phyloP scores from a whole-genome alignment of 1,140 invertebrate species.

The Brachystomella parvula region DNA sequence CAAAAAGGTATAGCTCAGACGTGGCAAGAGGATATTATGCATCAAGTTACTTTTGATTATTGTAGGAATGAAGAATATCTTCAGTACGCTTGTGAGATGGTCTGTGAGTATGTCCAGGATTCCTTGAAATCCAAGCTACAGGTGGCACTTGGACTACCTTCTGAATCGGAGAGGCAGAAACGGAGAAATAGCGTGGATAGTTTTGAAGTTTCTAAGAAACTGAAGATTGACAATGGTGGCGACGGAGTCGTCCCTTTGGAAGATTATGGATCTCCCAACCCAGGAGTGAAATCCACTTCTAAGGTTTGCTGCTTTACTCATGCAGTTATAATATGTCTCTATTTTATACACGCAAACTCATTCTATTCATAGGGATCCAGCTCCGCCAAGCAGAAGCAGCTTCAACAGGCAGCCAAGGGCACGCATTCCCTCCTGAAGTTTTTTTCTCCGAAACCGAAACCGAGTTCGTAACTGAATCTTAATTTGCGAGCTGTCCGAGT shows the following conservation, averaged over 20 bases:
- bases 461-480: background rate
- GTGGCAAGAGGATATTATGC: no score
- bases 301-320: slow-evolving; percentile 6
- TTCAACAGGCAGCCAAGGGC: slow-evolving; percentile 22
- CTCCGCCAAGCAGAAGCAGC: slow-evolving; percentile 13
- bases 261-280: slow-evolving; percentile 19
- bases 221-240: background rate
- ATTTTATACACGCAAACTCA: background rate
- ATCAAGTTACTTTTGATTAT: background rate
- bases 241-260: slow-evolving; percentile 9
- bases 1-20: slow-evolving; percentile 2
- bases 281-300: background rate
- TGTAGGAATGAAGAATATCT: slow-evolving; percentile 6
- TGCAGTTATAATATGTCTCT: background rate
- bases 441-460: slow-evolving; percentile 11
- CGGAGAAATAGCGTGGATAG: background rate
- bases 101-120: slow-evolving; percentile 18
- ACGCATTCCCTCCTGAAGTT: slow-evolving; percentile 23
- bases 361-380: background rate
- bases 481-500: no score
- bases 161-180: background rate
- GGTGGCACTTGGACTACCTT: slow-evolving; percentile 1
- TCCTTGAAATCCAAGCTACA: slow-evolving; percentile 7
- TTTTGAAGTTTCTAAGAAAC: background rate
- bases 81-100: slow-evolving; percentile 20